Evolutionary conservation across 2,888 invertebrate genomes (phyloP).

Genomic region (Drosophila quasianomalipes): DNA sequence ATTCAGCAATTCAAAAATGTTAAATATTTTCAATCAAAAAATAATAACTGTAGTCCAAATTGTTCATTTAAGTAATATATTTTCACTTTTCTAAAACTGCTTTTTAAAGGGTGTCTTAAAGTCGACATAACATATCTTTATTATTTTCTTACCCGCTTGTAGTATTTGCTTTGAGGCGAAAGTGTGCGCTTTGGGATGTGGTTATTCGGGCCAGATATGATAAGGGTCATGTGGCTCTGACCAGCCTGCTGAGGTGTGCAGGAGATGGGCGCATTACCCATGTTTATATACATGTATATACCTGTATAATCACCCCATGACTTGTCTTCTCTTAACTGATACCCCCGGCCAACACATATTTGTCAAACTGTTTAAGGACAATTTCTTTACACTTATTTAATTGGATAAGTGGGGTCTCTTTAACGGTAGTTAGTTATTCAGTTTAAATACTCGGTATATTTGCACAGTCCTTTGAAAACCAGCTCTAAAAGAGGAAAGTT

Average conservation of each 20-base stretch:
- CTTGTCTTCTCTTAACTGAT: constrained; percentile 6
- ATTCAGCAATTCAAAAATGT: background rate
- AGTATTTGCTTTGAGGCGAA: constrained; percentile 70
- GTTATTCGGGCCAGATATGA: constrained; percentile 63
- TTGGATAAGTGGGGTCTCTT: constrained; percentile 17
- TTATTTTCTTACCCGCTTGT: constrained; percentile 3
- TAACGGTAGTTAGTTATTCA: background rate
- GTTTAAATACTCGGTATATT: constrained; percentile 16
- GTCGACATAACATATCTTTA: constrained; percentile 9
- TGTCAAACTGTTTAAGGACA: constrained; percentile 28
- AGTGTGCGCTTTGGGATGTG: constrained; percentile 69
- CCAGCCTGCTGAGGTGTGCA: constrained; percentile 31
- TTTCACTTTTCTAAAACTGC: background rate
- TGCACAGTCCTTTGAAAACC: constrained; percentile 34
- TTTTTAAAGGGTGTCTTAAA: constrained; percentile 16
- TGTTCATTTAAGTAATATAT: background rate
- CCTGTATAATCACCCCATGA: constrained; percentile 28
- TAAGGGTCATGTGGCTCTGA: constrained; percentile 69
- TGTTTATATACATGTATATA: constrained; percentile 3
- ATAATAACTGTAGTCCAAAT: background rate
- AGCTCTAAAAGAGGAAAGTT: constrained; percentile 26
- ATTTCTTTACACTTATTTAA: constrained; percentile 8
- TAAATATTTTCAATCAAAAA: background rate
- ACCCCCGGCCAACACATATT: constrained; percentile 6
- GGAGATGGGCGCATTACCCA: constrained; percentile 7